Base-by-base conservation (phyloP, 1,140 invertebrate species). In the Triops cancriformis region DNA sequence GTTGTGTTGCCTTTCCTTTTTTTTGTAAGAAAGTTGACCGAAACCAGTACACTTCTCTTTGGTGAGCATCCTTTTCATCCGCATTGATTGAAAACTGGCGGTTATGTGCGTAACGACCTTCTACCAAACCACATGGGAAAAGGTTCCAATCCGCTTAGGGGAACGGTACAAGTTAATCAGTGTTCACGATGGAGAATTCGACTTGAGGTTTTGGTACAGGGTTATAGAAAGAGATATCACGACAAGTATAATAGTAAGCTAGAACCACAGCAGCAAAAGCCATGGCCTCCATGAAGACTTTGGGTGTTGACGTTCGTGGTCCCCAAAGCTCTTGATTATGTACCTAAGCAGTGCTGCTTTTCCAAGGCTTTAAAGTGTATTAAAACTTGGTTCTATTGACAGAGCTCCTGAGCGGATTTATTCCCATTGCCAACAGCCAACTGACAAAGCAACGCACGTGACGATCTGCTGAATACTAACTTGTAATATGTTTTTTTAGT, bases 251-350 rank as follows among this genome's bases (percentile, higher is more conserved):
- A 64, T 64, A 64, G 51, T 64, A 64, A 64, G 9, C 51, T 23
- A 18, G 51, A 23, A 23, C n/a, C 51, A 37, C 31, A 64, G 51
- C 14, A n/a, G 3, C 51, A 64, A 64, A 64, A 64, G 51, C 51
- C 51, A 14, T 64, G 51, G 51, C 51, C 51, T 64, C 51, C 51
- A 23, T 64, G 18, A 64, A 23, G 51, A 23, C 51, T 64, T 64
- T 64, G 51, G 51, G 51, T 64, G 51, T 64, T 64, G 51, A 64
- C 51, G 51, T 64, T 64, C 51, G 51, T 18, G 51, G 51, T 64
- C 51, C 51, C 51, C 18, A 64, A 64, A 64, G 51, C 51, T 64
- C 23, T 64, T 64, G 51, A 64, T 64, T 64, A 64, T 64, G 23
- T 64, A 64, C n/a, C 51, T 37, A 6, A 64, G 51, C 10, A 64